Evolutionary conservation across 2,888 invertebrate genomes (phyloP).

Genomic region (Campoletis raptor): DNA sequence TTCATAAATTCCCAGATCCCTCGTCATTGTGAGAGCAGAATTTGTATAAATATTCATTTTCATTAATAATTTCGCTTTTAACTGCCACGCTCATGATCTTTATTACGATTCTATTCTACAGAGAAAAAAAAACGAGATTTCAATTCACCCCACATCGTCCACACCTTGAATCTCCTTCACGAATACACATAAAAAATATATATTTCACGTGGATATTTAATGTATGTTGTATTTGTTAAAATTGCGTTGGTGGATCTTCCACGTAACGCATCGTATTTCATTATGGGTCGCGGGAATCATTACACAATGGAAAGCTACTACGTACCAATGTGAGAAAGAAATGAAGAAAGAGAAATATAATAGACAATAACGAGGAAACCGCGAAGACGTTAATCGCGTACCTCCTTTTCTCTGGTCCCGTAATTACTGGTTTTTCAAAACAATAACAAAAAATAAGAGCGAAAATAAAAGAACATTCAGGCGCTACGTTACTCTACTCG

Average conservation of each 20-base stretch:
- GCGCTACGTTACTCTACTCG: conserved; percentile 32
- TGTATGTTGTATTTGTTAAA: conserved; percentile 1
- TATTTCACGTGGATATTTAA: background rate
- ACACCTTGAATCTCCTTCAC: conserved; percentile 15
- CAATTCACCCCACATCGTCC: conserved; percentile 8
- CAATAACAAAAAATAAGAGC: conserved; percentile 40
- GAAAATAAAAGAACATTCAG: conserved; percentile 16
- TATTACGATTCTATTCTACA: conserved; percentile 3
- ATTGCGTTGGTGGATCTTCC: conserved; percentile 53
- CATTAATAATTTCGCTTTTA: conserved; percentile 34
- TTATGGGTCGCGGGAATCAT: conserved; percentile 71
- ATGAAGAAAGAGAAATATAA: conserved; percentile 61
- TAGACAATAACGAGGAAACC: conserved; percentile 72
- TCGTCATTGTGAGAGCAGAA: background rate
- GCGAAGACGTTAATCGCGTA: conserved; percentile 52
- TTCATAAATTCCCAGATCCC: background rate
- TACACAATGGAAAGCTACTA: conserved; percentile 72
- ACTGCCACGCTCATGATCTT: conserved; percentile 8
- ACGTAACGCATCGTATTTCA: conserved; percentile 71
- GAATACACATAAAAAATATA: background rate
- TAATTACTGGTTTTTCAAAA: conserved; percentile 63
- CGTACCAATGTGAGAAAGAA: conserved; percentile 68
- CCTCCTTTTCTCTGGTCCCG: conserved; percentile 40
- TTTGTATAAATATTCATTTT: conserved; percentile 21
- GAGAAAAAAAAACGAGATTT: conserved; percentile 26